Conservation (phyloP, 2,113 vertebrate genomes). For the Megaleporinus macrocephalus region DNA sequence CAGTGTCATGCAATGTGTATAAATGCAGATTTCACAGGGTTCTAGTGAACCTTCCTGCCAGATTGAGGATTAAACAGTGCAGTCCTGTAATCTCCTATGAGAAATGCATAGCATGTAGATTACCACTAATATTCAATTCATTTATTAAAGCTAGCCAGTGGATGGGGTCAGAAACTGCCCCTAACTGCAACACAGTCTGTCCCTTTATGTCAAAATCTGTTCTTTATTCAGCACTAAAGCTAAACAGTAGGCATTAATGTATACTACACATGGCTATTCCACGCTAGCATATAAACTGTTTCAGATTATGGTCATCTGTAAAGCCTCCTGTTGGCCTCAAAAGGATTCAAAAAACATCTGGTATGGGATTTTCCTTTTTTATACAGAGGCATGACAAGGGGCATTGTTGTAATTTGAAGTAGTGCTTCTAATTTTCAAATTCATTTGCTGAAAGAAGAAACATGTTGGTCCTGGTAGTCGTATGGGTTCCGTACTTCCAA, state of each 20-base stretch:
- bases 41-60: constrained; percentile 6
- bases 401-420: neutral
- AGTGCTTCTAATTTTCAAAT: neutral
- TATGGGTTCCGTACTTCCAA: neutral
- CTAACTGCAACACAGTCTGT: constrained; percentile 19
- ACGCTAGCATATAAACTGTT: constrained; percentile 33
- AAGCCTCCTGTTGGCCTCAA: neutral
- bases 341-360: constrained; percentile 36
- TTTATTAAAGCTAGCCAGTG: neutral
- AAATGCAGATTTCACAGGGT: constrained; percentile 9
- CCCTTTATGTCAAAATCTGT: constrained; percentile 30
- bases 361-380: constrained; percentile 19
- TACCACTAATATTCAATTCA: constrained; percentile 26
- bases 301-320: constrained; percentile 19
- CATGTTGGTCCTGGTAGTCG: neutral
- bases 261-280: constrained; percentile 24
- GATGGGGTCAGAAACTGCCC: neutral
- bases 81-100: constrained; percentile 21
- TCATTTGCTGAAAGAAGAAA: neutral
- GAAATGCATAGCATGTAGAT: constrained; percentile 34
- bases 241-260: constrained; percentile 22
- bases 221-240: constrained; percentile 5
- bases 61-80: constrained; percentile 22
- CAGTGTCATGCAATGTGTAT: neutral
- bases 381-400: neutral